Conservation (phyloP, 2,888 invertebrate species). For the Dermolepida albohirtum region DNA sequence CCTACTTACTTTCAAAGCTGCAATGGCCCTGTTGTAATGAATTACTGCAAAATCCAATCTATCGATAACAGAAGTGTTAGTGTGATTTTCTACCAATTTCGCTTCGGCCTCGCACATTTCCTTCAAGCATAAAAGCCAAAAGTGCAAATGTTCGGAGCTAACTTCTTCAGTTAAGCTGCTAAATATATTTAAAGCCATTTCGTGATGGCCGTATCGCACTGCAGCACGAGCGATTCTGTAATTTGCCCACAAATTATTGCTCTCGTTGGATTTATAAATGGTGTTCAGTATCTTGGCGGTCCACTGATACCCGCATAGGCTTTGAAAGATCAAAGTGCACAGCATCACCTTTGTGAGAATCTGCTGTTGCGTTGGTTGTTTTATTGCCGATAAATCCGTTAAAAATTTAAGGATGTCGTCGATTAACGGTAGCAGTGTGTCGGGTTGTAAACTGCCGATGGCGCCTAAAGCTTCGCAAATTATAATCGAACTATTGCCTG, state of each 20-base stretch:
- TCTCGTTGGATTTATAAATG: conserved; percentile 67
- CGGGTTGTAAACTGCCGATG: conserved; percentile 73
- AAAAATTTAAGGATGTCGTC: conserved; percentile 68
- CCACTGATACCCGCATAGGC: conserved; percentile 78
- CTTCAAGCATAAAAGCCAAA: conserved; percentile 87
- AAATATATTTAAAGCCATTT: conserved; percentile 71
- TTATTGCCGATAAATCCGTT: conserved; percentile 58
- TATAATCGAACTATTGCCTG: conserved; percentile 65
- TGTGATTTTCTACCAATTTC: conserved; percentile 65
- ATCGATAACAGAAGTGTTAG: conserved; percentile 53
- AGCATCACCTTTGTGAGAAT: conserved; percentile 78
- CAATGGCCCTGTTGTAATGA: conserved; percentile 75
- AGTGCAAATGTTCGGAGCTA: conserved; percentile 88
- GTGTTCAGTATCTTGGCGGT: conserved; percentile 70
- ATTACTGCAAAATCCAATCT: conserved; percentile 70
- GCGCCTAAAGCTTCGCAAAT: conserved; percentile 83
- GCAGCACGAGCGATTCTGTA: conserved; percentile 90
- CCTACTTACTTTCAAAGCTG: conserved; percentile 68
- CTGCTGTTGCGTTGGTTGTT: conserved; percentile 55
- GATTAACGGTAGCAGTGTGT: conserved; percentile 70
- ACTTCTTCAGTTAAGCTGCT: conserved; percentile 69
- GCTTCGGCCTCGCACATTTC: conserved; percentile 82
- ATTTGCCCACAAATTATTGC: conserved; percentile 82
- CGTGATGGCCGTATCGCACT: conserved; percentile 81
- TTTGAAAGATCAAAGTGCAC: conserved; percentile 86